These are phyloP conservation scores for Troides oblongomaculatus DNA, from an alignment of 2,888 invertebrate genomes.

Conservation along the genomic window DNA sequence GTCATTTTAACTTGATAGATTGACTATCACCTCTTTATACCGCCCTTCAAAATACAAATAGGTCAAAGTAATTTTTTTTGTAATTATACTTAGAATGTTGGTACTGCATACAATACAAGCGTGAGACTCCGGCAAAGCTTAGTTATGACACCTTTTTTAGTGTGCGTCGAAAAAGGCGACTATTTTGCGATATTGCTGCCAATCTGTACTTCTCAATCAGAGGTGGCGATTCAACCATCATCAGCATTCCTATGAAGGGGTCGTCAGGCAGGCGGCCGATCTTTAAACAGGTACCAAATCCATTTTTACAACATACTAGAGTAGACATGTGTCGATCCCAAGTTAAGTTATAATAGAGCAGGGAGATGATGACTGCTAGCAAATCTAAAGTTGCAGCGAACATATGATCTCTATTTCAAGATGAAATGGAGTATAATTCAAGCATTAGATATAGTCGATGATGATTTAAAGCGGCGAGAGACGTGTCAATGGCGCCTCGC, in stretches of 20 bases:
- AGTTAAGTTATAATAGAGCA: no score
- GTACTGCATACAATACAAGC: neutral
- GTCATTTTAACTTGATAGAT: conserved; percentile 1
- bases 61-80: neutral
- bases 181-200: no score
- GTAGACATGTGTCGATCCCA: no score
- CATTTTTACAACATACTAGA: no score
- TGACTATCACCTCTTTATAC: neutral
- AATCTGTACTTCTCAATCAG: no score
- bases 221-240: no score
- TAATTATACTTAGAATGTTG: neutral
- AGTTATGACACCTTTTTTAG: no score
- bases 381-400: conserved; percentile 36
- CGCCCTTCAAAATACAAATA: neutral
- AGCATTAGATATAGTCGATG: conserved; percentile 2
- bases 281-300: no score
- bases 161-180: no score
- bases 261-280: no score
- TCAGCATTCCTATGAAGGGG: no score
- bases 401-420: conserved; percentile 56
- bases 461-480: conserved; percentile 39
- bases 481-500: conserved; percentile 53
- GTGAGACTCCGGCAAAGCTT: no score
- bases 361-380: neutral
- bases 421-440: conserved; percentile 60